Conservation (phyloP, 2,113 vertebrate genomes). For the Panurus biarmicus region DNA sequence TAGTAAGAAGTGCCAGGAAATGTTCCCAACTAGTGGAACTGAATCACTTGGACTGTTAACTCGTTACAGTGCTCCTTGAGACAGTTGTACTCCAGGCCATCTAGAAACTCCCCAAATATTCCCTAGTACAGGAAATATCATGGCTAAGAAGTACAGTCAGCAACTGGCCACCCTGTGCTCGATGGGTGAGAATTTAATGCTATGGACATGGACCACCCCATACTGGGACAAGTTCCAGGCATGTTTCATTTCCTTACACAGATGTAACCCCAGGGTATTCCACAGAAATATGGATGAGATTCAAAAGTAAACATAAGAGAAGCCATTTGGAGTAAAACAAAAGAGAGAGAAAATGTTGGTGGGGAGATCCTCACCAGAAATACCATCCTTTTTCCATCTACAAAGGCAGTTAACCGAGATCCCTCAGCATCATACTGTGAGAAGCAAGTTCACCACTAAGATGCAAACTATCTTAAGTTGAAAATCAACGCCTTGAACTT, state of each 20-base stretch:
- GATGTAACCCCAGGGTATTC: background rate
- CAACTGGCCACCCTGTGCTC: background rate
- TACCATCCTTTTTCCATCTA: background rate
- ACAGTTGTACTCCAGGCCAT: background rate
- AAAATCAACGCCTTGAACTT: background rate
- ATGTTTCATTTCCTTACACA: background rate
- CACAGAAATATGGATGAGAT: background rate
- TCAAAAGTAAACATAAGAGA: background rate
- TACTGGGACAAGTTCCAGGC: background rate
- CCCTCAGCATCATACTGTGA: background rate
- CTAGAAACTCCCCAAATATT: background rate
- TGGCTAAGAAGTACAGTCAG: background rate
- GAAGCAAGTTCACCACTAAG: background rate
- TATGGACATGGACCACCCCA: background rate
- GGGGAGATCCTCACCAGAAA: background rate
- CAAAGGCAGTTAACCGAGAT: background rate
- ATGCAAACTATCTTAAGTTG: background rate
- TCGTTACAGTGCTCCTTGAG: rapidly evolving
- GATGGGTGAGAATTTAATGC: background rate
- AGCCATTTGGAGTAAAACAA: background rate
- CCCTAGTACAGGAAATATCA: background rate
- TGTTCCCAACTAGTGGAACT: background rate
- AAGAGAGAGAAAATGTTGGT: background rate
- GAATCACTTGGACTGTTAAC: background rate
- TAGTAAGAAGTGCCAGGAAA: background rate